phyloP scores from a whole-genome alignment of 2,113 vertebrate genomes.

The Neogale vison region DNA sequence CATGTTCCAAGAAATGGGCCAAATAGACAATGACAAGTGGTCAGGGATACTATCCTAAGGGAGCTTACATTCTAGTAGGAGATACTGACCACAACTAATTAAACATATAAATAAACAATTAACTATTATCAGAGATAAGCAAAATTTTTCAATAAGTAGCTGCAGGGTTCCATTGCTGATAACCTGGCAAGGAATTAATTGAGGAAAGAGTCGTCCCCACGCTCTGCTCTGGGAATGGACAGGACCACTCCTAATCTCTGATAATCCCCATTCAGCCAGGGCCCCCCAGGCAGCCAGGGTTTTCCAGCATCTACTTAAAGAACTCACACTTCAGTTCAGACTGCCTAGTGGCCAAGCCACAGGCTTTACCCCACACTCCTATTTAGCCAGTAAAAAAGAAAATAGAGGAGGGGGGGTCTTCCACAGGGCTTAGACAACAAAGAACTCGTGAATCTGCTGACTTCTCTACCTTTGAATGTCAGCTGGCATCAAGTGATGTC shows the following conservation, averaged over 20 bases:
- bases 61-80: neutral
- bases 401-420: neutral
- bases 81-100: neutral
- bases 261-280: accelerated
- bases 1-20: neutral
- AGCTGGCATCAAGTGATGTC: neutral
- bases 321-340: neutral
- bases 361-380: neutral
- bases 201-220: neutral
- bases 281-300: neutral
- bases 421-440: neutral
- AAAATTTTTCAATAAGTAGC: neutral
- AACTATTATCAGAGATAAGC: neutral
- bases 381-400: neutral
- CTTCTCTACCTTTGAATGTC: neutral
- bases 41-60: too few relatives aligned
- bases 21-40: neutral
- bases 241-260: neutral
- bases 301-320: neutral
- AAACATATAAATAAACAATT: neutral
- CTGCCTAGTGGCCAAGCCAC: neutral
- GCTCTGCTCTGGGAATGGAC: neutral
- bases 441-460: neutral
- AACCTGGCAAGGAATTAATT: neutral
- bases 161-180: neutral